A percentile compares a stretch with the other conserved stretches of the same genome.
Conservation (phyloP, 2,113 vertebrate species). For the Sus scrofa region T2T-Sscrofa CM000826.6:106162501-106163000, state of each 20-base stretch:
- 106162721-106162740: neutral
- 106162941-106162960: neutral
- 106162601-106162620: neutral
- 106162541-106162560: neutral
- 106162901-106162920: neutral
- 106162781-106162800: neutral
- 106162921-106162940: neutral
- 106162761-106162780: neutral
- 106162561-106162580: neutral
- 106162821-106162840: neutral
- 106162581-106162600: neutral
- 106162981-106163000: neutral
- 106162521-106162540: neutral
- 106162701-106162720: neutral
- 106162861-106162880: neutral
- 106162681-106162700: neutral
- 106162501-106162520: neutral
- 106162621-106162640: neutral
- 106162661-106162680: neutral
- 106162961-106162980: neutral
- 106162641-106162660: neutral
- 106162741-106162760: neutral
- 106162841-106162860: neutral
- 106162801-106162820: neutral
- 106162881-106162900: neutral